phyloP scores from a whole-genome alignment of 2,113 vertebrate species.

The Eubucco bourcierii region DNA sequence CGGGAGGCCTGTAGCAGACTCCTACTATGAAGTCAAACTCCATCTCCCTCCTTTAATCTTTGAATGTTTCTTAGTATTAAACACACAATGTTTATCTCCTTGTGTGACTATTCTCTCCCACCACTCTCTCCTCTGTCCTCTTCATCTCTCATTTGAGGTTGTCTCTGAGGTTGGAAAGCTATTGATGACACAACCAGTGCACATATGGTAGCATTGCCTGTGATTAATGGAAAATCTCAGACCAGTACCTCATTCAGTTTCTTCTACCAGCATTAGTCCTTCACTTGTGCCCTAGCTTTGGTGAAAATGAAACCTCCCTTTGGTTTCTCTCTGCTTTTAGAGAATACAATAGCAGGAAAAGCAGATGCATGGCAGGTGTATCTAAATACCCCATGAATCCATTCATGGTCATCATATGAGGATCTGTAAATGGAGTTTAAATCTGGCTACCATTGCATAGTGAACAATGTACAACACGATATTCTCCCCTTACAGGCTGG shows the following conservation, averaged over 20 bases:
- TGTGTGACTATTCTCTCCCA: background rate
- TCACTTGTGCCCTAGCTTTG: background rate
- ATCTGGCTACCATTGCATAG: too few relatives aligned
- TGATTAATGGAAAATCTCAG: background rate
- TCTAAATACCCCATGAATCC: background rate
- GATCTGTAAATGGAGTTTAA: background rate
- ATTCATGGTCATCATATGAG: background rate
- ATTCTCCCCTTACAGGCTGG: background rate
- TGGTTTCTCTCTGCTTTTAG: background rate
- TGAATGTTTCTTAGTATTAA: background rate
- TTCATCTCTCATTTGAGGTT: background rate
- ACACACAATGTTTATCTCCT: background rate
- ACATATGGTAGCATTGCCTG: background rate
- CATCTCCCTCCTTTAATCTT: background rate
- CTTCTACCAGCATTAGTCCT: background rate
- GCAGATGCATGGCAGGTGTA: background rate
- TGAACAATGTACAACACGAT: background rate
- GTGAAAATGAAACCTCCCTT: background rate
- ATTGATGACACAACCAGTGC: too few relatives aligned
- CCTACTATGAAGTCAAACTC: too few relatives aligned
- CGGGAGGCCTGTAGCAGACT: too few relatives aligned
- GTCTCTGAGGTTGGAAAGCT: background rate
- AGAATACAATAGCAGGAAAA: background rate
- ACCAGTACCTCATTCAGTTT: background rate
- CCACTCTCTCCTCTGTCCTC: rapidly evolving